A percentile compares a stretch with the other conserved stretches of the same genome.
Conservation (phyloP, 2,113 vertebrate species). For the Halichoerus grypus region DNA sequence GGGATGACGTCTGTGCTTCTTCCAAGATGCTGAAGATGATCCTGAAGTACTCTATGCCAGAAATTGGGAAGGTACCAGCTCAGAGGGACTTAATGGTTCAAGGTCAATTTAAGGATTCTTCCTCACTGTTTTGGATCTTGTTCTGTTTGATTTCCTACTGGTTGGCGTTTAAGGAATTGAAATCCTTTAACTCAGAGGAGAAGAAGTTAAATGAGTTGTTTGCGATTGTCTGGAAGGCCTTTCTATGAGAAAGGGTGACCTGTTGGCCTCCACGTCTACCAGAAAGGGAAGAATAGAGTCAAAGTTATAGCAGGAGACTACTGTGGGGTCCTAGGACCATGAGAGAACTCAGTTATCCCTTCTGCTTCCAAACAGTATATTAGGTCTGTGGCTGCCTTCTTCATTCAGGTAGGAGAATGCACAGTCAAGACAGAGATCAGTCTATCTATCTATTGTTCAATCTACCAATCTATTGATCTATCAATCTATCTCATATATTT, state of each 20-base stretch:
- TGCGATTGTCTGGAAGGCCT: too few species aligned
- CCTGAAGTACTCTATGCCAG: background rate
- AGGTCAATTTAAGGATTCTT: background rate
- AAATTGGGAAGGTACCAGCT: conserved; percentile 69
- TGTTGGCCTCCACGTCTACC: background rate
- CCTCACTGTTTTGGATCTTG: background rate
- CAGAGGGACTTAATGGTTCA: rapidly evolving
- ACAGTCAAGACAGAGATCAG: too few species aligned
- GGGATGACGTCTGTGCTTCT: rapidly evolving
- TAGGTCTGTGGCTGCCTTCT: background rate
- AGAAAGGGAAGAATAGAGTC: background rate
- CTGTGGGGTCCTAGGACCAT: background rate
- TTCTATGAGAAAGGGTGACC: background rate
- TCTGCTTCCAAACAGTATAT: background rate
- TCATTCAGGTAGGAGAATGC: too few species aligned
- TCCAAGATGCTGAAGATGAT: conserved; percentile 11
- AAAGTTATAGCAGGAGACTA: background rate
- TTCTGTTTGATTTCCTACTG: background rate
- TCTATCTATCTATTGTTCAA: background rate
- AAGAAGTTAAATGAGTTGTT: background rate
- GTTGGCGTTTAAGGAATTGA: background rate
- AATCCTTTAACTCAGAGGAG: background rate
- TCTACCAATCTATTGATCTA: background rate
- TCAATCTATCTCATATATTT: too few species aligned
- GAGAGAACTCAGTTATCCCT: background rate